A percentile compares a stretch with the other conserved stretches of the same genome.
Evolutionary conservation across 2,113 vertebrate genomes (phyloP).

Genomic region (Diglossa brunneiventris): DNA sequence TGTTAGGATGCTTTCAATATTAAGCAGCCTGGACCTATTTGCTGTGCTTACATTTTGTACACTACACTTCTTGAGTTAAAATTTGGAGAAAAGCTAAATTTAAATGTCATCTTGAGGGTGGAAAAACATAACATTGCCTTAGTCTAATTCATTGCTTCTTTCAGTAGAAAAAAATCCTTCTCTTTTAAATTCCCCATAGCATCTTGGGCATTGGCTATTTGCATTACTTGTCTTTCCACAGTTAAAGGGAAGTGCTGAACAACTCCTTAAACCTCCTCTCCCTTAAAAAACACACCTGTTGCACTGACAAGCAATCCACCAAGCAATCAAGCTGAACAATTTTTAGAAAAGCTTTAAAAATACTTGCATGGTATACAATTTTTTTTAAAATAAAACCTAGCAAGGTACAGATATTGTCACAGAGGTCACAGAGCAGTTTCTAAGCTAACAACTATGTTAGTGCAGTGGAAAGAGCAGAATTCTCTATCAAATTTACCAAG

Average conservation of each 20-base stretch:
- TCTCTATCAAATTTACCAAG: not conserved
- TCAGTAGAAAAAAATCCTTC: not conserved
- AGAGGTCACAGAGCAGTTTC: not conserved
- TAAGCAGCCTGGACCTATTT: not conserved
- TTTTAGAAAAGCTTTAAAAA: not conserved
- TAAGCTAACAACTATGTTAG: not conserved
- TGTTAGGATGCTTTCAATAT: not conserved
- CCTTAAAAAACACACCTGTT: not conserved
- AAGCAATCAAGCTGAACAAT: not conserved
- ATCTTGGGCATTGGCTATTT: not conserved
- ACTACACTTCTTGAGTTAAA: not conserved
- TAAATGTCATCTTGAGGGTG: not conserved
- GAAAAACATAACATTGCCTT: not conserved
- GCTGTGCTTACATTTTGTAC: not conserved
- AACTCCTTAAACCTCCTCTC: not conserved
- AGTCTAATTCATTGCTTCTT: not conserved
- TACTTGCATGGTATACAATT: not conserved
- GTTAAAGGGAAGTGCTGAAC: not conserved
- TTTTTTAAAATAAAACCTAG: not conserved
- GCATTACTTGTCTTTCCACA: not conserved
- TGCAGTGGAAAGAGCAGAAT: not conserved
- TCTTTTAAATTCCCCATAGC: not conserved
- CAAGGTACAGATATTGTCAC: not conserved
- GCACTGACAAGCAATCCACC: not conserved
- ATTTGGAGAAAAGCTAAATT: not conserved